phyloP scores from a whole-genome alignment of 2,888 invertebrate genomes.

The Drosophila pseudotalamancana region DNA sequence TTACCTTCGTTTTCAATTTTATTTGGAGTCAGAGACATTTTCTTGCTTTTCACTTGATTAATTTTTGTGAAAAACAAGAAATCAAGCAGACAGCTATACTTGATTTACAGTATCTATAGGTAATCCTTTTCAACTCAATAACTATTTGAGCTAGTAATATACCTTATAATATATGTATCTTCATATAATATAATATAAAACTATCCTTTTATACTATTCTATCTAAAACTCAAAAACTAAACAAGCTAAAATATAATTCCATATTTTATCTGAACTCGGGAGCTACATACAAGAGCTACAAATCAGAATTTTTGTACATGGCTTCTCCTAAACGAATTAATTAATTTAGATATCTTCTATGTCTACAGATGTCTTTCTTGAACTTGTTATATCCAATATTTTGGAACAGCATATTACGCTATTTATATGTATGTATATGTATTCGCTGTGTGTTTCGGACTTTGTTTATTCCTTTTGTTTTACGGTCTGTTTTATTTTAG shows the following conservation, averaged over 20 bases:
- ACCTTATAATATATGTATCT: not conserved
- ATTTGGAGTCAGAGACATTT: conserved; percentile 9
- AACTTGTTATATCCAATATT: conserved; percentile 37
- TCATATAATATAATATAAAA: not conserved
- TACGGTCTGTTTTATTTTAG: conserved; percentile 60
- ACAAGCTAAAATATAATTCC: not conserved
- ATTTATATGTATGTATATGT: conserved; percentile 51
- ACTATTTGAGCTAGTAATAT: not conserved
- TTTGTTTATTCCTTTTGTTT: conserved; percentile 44
- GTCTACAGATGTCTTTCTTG: conserved; percentile 15
- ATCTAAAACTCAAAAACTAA: not conserved
- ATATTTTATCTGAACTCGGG: not conserved
- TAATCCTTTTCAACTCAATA: not conserved
- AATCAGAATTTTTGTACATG: not conserved
- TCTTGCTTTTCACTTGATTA: conserved; percentile 38
- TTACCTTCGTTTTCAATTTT: conserved; percentile 38
- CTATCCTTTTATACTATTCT: too few relatives aligned
- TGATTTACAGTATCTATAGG: not conserved
- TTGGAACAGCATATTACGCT: conserved; percentile 31
- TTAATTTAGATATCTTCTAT: not conserved
- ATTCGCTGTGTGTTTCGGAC: conserved; percentile 8
- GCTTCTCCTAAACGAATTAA: too few relatives aligned
- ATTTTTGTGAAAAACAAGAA: conserved; percentile 12
- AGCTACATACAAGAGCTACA: too few relatives aligned
- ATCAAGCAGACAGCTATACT: not conserved